Evolutionary conservation across 1,140 invertebrate species (phyloP), one percentile per base, ranked within the genome.

Genomic region (Drosophila tsacasi): DNA sequence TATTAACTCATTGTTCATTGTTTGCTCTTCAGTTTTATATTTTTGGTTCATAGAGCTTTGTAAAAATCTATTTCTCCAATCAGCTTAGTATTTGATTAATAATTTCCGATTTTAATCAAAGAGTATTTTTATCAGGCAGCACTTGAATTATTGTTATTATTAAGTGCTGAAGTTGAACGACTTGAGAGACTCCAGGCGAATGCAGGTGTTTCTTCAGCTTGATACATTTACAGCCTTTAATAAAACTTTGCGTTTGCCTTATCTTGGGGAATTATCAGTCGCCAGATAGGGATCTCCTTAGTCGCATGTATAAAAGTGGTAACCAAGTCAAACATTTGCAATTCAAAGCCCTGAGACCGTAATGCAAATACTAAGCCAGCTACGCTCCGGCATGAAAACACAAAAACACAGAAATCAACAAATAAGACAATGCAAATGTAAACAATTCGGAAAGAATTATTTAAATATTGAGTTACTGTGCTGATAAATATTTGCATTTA

Each of bases 401-500:
- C 21, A 47, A 47, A 47, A 23, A 59, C 76, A 68, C 55, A 64
- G 69, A 52, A 72, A 79, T 69, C 47, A 57, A 63, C 59, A 77
- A 61, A 79, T 63, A 74, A 79, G 39, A 79, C 66, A 79, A 79
- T 79, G 66, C 75, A 73, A 73, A 79, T 73, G 67, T 74, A 79
- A 79, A 79, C 76, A 79, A 65, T 66, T 79, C 60, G 44, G 46
- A 64, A 79, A 47, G 76, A 79, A 71, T 79, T 79, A 59, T 79
- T 80, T 79, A 78, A 79, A 79, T 78, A 78, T 78, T 69, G 74
- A 77, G 63, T 57, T 76, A 46, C 49, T 46, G 40, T 39, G 44
- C 66, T 77, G 74, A 77, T 77, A 77, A 77, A 77, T 61, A 78
- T 78, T 78, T 78, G 64, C 75, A 78, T 78, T 78, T 78, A 76